These are phyloP conservation scores for Hapalemur alaotrensis DNA, from an alignment of 2,797 vertebrate genomes.

Conservation along the genomic window DNA sequence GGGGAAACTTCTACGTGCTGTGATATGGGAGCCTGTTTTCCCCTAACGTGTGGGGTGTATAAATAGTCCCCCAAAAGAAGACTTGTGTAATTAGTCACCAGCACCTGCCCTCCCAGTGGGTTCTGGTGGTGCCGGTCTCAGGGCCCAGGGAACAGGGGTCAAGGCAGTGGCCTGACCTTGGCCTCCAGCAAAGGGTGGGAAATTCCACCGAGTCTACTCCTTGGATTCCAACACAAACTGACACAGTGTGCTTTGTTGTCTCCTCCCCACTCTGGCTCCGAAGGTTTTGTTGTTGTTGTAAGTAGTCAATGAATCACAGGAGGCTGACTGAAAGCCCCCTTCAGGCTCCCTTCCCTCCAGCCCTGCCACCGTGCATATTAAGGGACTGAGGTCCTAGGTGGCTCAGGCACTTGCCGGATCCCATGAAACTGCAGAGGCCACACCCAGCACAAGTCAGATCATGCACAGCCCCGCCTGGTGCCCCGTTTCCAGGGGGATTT, in stretches of 20 bases:
- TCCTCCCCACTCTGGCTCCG: not conserved
- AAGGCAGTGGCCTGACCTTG: not conserved
- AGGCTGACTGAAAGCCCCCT: not conserved
- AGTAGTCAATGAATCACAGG: not conserved
- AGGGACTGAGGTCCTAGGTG: not conserved
- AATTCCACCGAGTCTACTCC: not conserved
- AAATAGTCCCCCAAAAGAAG: not conserved
- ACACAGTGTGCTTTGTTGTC: not conserved
- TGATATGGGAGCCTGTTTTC: not conserved
- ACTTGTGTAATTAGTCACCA: not conserved
- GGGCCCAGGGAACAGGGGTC: not conserved
- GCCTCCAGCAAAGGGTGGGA: not conserved
- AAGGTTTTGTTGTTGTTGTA: not conserved
- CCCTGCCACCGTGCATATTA: not conserved
- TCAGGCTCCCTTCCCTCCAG: too few species aligned
- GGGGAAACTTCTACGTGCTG: not conserved
- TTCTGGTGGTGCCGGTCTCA: not conserved
- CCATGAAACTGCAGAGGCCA: not conserved
- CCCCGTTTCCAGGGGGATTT: not conserved
- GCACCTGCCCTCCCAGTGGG: not conserved
- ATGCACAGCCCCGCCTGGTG: rapidly evolving
- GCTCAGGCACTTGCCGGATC: not conserved
- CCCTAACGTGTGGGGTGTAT: too few species aligned
- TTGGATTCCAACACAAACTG: not conserved
- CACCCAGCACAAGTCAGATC: not conserved